Base-by-base conservation (phyloP, 2,113 vertebrate genomes). In the Alligator mississippiensis region DNA sequence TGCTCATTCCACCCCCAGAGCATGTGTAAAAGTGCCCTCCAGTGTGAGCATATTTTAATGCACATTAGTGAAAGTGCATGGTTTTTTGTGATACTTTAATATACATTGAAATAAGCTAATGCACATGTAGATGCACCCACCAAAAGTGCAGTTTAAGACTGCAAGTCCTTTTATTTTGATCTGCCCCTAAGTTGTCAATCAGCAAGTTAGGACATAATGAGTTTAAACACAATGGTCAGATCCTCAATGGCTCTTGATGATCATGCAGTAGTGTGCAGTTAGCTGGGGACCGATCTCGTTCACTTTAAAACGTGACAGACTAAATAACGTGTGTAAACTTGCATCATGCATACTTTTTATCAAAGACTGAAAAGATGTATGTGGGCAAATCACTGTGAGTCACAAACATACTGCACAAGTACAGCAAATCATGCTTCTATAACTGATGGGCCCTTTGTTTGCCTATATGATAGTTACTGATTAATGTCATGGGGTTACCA, bases 341-440 rank as follows among this genome's bases (percentile, higher is more conserved):
- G 34, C 66, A 22, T 34, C 1, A 7, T 38, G 28, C 10, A 79
- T 92, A 4, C 5, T 66, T 24, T 24, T 83, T 79, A 61, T 34
- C 83, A 63, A 60, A 77, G 70, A 58, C 54, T 79, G 38, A 81
- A 85, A 80, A 24, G 9, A 22, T 89, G 22, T 5, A 0, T 38
- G 28, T 74, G 62, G 30, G 12, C 91, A 60, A 91, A 22, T 82
- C 68, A 0, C 60, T 30, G 0, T 68, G 62, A 89, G 85, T 82
- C 78, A 28, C 58, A 81, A 66, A 63, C 0, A 0, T 5, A 19
- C 30, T 21, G 5, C 15, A 8, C 24, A 1, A 1, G 2, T 22
- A 58, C 6, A 84, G 59, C 27, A 24, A 77, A 9, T 38, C 72
- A 47, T 85, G n/a, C 9, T 68, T 77, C 54, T 85, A 75, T 77